Conservation (phyloP, 1,140 invertebrate genomes). For the Ceratina australensis region DNA sequence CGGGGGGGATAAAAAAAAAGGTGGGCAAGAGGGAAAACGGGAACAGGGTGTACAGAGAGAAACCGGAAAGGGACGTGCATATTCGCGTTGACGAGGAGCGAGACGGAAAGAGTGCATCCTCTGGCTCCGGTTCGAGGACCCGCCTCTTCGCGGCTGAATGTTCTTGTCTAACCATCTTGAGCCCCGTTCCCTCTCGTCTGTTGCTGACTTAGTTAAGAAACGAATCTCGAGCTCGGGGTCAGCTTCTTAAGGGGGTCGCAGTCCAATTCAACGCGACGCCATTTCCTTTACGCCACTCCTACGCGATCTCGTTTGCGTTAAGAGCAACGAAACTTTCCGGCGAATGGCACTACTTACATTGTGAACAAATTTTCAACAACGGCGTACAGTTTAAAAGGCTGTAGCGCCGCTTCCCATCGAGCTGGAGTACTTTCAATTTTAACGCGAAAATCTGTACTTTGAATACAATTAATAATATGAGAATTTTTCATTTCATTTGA, state of each 20-base stretch:
- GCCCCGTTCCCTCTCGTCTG: slow-evolving; percentile 14
- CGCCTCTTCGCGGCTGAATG: slow-evolving; percentile 2
- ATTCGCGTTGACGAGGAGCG: slow-evolving; percentile 28
- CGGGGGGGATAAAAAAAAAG: slow-evolving; percentile 16
- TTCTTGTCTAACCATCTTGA: slow-evolving; percentile 12
- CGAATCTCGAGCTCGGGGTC: slow-evolving; percentile 6
- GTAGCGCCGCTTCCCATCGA: too few species aligned
- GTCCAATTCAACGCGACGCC: slow-evolving; percentile 10
- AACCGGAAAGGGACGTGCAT: slow-evolving; percentile 30
- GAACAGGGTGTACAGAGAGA: slow-evolving; percentile 15
- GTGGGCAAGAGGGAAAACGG: background rate
- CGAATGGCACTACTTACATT: background rate
- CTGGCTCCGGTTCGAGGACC: slow-evolving; percentile 6
- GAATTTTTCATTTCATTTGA: too few species aligned
- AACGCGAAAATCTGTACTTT: too few species aligned
- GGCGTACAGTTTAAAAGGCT: too few species aligned
- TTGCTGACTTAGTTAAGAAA: slow-evolving; percentile 17
- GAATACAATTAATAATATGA: too few species aligned
- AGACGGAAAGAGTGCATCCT: slow-evolving; percentile 6
- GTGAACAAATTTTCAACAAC: too few species aligned
- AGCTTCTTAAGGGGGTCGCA: slow-evolving; percentile 7
- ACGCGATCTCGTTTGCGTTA: background rate
- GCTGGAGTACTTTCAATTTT: too few species aligned
- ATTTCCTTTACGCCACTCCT: background rate
- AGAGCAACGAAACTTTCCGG: background rate